Conservation (phyloP, 2,888 invertebrate species). For the Hypomecis atomaria region DNA sequence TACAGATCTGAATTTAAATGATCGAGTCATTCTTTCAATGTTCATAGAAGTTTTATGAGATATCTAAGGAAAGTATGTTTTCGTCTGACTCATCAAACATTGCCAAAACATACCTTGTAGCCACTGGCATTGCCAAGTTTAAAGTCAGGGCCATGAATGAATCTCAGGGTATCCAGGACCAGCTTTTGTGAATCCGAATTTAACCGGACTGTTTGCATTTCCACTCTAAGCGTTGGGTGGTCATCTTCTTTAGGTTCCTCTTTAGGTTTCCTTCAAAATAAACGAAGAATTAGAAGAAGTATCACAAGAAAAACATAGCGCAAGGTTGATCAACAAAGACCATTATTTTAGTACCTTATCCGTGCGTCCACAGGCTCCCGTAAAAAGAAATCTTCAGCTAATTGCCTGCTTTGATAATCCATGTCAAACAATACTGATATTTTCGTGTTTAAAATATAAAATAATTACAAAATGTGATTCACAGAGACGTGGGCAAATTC, state of each 20-base stretch:
- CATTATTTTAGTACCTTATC: constrained; percentile 73
- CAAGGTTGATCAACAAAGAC: constrained; percentile 30
- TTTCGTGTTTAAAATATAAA: constrained; percentile 6
- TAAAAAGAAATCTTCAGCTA: constrained; percentile 87
- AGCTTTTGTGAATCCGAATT: constrained; percentile 88
- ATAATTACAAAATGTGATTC: constrained; percentile 5
- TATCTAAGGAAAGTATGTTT: neutral
- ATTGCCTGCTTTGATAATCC: constrained; percentile 84
- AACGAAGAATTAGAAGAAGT: constrained; percentile 26
- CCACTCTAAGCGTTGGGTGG: constrained; percentile 86
- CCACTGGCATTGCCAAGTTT: constrained; percentile 81
- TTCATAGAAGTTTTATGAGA: neutral
- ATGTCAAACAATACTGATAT: constrained; percentile 59
- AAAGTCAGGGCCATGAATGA: constrained; percentile 90
- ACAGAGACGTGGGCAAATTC: constrained; percentile 14
- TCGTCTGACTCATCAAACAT: neutral
- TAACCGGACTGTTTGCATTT: constrained; percentile 89
- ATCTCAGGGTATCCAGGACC: constrained; percentile 89
- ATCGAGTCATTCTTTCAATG: too few relatives aligned
- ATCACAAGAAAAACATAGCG: constrained; percentile 41
- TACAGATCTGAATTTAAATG: too few relatives aligned
- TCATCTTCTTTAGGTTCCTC: constrained; percentile 76
- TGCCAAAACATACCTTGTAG: constrained; percentile 77
- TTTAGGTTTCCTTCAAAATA: constrained; percentile 66
- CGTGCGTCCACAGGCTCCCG: constrained; percentile 86